Base-by-base conservation (phyloP, 2,888 invertebrate genomes). In the Choreutis nemorana region DNA sequence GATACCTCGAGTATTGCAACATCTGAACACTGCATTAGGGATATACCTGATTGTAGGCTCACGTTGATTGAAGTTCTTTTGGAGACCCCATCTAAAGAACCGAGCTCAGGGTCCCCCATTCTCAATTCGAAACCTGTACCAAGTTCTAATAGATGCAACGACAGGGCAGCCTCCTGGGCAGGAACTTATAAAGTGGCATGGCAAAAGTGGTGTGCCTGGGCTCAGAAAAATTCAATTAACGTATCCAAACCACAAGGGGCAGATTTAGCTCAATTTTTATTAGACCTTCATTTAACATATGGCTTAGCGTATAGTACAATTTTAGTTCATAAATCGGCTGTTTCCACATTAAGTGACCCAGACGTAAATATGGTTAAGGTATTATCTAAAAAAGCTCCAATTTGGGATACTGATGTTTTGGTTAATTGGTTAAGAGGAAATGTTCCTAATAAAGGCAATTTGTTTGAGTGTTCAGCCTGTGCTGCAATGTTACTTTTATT, bases 41-140 rank as follows among this genome's bases (percentile, higher is more conserved):
- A n/a, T n/a, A n/a, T n/a, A n/a, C n/a, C n/a, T n/a, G n/a, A n/a
- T n/a, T n/a, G n/a, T n/a, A n/a, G n/a, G n/a, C 1, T 26, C 26
- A 7, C n/a, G 27, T 12, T 45, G 42, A 44, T 26, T 24, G n/a
- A 39, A 36, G 9, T 42, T 41, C 4, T 48, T 40, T 24, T 47
- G 48, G 45, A 36, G 40, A 28, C 29, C 42, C 13, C 42, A 47
- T 22, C 32, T 45, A 5, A 34, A 34, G 32, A 25, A 29, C 3
- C 25, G 48, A 14, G 36, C 36, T 2, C 26, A 30, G 16, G n/a
- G 7, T 16, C 25, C 28, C 11, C 34, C 34, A 3, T 14, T 30
- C 12, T 28, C 15, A 11, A 26, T 34, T 6, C 11, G 9, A n/a
- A 28, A 27, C 23, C 29, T 31, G 4, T n/a, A 10, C n/a, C 8